Base-by-base conservation (phyloP, 2,797 vertebrate species). In the Ficedula albicollis region DNA sequence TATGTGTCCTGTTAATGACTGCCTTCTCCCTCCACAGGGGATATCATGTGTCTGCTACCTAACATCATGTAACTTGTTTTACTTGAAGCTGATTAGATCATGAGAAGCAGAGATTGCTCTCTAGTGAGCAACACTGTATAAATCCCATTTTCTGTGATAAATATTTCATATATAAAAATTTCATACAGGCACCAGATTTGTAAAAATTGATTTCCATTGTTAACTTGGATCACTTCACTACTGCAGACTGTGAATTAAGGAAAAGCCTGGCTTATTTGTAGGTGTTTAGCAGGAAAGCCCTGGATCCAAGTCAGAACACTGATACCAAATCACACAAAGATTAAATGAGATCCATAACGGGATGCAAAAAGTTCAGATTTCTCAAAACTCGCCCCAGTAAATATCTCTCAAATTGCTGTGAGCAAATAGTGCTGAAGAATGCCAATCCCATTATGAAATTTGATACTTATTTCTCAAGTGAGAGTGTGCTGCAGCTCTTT, bases 61-160 rank as follows among this genome's bases (percentile, higher is more conserved):
- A 79, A 87, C 80, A 84, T 90, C 81, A 46, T 72, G 64, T 84
- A 94, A 89, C 80, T 90, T 95, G 77, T 88, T 95, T 92, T 94
- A 90, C 60, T 79, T 90, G 80, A 68, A 92, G 60, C 66, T 84
- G 67, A 89, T 92, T 94, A 84, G 81, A 90, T 95, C 77, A 46
- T 38, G 78, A 92, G 75, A 90, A 83, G 75, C 56, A 79, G 67
- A 87, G 55, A 87, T 94, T 83, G 76, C 41, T 86, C 81, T 77
- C 84, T 52, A 63, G 72, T 56, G 88, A 92, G 75, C 34, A 84
- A 27, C 46, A 60, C 67, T 76, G 51, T 52, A 59, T 84, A 79
- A 90, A 76, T 82, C 44, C 70, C 72, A 7, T 79, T 90, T 92
- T 77, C 68, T 82, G 2, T 82, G 74, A 84, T 93, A 93, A 95